phyloP scores from a whole-genome alignment of 2,113 vertebrate genomes.

The Podocnemis expansa region DNA sequence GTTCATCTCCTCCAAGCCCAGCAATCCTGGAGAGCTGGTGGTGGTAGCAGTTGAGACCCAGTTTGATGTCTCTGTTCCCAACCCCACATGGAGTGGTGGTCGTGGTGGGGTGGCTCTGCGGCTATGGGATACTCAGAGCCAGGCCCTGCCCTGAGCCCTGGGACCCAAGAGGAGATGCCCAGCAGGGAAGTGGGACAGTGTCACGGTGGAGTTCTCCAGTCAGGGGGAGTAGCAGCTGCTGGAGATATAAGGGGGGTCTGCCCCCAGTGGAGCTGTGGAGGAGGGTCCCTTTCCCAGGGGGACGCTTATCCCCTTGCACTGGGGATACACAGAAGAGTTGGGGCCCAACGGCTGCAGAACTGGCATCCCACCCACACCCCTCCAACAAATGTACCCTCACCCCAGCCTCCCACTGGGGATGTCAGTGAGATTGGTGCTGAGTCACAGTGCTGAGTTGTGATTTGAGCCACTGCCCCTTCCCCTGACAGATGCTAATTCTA shows the following conservation, averaged over 20 bases:
- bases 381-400: too few species aligned
- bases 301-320: not conserved
- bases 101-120: too few species aligned
- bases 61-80: too few species aligned
- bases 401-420: too few species aligned
- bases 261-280: not conserved
- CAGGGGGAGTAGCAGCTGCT: not conserved
- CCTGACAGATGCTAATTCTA: not conserved
- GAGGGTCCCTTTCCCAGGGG: not conserved
- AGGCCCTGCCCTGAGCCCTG: not conserved
- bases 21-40: too few species aligned
- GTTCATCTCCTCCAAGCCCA: too few species aligned
- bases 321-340: too few species aligned
- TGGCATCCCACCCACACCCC: not conserved
- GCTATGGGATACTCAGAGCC: not conserved
- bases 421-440: not conserved
- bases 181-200: not conserved
- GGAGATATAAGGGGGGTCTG: not conserved
- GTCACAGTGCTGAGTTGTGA: not conserved
- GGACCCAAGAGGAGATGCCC: not conserved
- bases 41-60: too few species aligned
- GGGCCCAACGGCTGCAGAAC: too few species aligned
- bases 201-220: too few species aligned
- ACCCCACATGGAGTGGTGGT: too few species aligned
- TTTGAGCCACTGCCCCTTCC: rapidly evolving